Conservation (phyloP, 2,797 vertebrate genomes). For the Pagetopsis macropterus region DNA sequence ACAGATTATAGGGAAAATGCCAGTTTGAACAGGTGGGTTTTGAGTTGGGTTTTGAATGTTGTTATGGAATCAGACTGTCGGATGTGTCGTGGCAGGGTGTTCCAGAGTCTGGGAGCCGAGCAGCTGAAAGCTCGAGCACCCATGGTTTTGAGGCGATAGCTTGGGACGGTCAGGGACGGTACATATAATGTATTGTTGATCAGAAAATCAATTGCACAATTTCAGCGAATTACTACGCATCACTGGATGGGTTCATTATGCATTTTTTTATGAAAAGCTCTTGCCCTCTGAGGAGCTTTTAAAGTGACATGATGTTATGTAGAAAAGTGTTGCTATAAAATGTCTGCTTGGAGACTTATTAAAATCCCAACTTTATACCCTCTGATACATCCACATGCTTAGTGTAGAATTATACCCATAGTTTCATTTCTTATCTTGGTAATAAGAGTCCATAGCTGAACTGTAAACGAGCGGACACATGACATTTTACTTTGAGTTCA, state of each 20-base stretch:
- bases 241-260: constrained; percentile 29
- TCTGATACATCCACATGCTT: constrained; percentile 20
- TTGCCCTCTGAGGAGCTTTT: constrained; percentile 17
- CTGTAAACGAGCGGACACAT: constrained; percentile 51
- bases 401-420: constrained; percentile 20
- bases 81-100: too few relatives aligned
- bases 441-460: constrained; percentile 34
- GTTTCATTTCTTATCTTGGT: constrained; percentile 20
- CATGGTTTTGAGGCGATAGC: too few relatives aligned
- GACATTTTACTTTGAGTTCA: constrained; percentile 75
- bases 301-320: background rate
- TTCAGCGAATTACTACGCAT: constrained; percentile 39
- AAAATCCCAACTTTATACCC: constrained; percentile 5
- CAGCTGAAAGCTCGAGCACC: too few relatives aligned
- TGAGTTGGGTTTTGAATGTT: too few relatives aligned
- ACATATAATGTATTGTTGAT: background rate
- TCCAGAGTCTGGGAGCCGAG: too few relatives aligned
- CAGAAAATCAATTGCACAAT: constrained; percentile 51
- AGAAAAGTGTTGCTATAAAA: constrained; percentile 9
- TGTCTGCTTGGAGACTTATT: background rate
- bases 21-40: too few relatives aligned
- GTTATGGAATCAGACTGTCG: too few relatives aligned
- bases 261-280: background rate
- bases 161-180: too few relatives aligned
- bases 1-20: too few relatives aligned